phyloP scores from a whole-genome alignment of 2,797 vertebrate genomes.

The Diplodus sargus region DNA sequence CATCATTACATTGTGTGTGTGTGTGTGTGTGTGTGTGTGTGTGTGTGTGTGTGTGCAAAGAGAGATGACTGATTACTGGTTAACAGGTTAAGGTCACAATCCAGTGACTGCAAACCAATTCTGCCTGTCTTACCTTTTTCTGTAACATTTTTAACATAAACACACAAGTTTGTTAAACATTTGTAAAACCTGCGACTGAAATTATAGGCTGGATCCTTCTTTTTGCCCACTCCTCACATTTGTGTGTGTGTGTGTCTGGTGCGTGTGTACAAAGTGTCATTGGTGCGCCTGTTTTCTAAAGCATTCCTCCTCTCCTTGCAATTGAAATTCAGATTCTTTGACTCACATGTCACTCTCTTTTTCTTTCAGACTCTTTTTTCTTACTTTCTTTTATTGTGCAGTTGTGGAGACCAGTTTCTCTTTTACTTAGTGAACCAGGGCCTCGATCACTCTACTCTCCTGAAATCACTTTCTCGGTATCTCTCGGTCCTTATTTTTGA shows the following conservation, averaged over 20 bases:
- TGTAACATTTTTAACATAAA: neutral
- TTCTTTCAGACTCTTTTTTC: slow-evolving; percentile 53
- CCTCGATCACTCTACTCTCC: neutral
- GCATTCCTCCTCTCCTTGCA: slow-evolving; percentile 61
- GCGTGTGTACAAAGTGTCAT: slow-evolving; percentile 8
- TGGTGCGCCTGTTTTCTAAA: slow-evolving; percentile 34
- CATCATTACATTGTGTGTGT: neutral
- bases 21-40: neutral
- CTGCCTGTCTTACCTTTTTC: neutral
- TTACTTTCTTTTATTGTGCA: slow-evolving; percentile 58
- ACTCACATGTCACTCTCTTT: slow-evolving; percentile 54
- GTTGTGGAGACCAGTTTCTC: slow-evolving; percentile 24
- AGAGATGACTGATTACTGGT: neutral
- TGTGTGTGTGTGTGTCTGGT: neutral
- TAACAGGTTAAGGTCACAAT: neutral
- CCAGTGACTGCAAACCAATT: neutral
- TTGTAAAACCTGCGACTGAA: neutral
- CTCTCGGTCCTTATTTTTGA: neutral
- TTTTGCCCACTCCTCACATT: neutral
- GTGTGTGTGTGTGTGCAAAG: neutral
- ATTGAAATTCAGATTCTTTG: slow-evolving; percentile 71
- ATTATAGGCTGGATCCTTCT: neutral
- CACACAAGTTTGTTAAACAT: neutral
- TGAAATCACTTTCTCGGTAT: neutral
- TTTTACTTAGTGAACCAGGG: slow-evolving; percentile 11